Evolutionary conservation across 2,113 vertebrate species (phyloP).

Genomic region (Reinhardtius hippoglossoides): DNA sequence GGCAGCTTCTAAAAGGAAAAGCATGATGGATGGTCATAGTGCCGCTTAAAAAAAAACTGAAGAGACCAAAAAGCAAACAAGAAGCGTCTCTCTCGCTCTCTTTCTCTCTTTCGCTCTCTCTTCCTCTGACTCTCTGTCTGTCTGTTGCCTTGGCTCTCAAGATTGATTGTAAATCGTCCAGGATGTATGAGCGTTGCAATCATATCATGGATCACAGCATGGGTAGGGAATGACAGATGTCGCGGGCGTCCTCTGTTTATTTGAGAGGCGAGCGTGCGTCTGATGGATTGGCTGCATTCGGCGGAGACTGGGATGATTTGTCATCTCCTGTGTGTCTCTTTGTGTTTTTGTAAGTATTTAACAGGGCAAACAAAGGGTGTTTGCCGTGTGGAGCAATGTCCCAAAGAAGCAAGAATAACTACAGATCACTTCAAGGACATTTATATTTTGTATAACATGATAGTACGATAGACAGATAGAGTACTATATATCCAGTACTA

Average conservation of each 20-base stretch:
- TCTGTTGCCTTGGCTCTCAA: conserved; percentile 47
- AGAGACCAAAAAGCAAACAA: conserved; percentile 44
- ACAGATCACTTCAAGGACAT: background rate
- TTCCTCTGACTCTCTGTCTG: conserved; percentile 18
- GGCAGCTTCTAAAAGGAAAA: conserved; percentile 33
- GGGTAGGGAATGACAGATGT: conserved; percentile 72
- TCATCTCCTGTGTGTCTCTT: conserved; percentile 49
- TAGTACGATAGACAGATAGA: background rate
- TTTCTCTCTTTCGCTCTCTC: conserved; percentile 22
- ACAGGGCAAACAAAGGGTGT: conserved; percentile 25
- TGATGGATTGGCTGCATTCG: conserved; percentile 67
- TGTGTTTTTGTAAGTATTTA: conserved; percentile 41
- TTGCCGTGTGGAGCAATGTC: background rate
- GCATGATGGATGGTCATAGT: conserved; percentile 52
- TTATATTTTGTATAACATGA: background rate
- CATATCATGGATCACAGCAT: conserved; percentile 72
- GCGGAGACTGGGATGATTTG: conserved; percentile 52
- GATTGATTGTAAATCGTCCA: conserved; percentile 70
- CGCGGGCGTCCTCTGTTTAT: conserved; percentile 62
- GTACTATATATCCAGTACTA: no score
- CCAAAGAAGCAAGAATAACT: background rate
- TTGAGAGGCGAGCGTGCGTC: conserved; percentile 50
- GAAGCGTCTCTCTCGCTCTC: conserved; percentile 31
- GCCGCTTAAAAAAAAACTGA: conserved; percentile 14
- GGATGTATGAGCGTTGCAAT: conserved; percentile 63